These are phyloP conservation scores for Triops cancriformis DNA, from an alignment of 1,140 invertebrate species.

Conservation along the genomic window DNA sequence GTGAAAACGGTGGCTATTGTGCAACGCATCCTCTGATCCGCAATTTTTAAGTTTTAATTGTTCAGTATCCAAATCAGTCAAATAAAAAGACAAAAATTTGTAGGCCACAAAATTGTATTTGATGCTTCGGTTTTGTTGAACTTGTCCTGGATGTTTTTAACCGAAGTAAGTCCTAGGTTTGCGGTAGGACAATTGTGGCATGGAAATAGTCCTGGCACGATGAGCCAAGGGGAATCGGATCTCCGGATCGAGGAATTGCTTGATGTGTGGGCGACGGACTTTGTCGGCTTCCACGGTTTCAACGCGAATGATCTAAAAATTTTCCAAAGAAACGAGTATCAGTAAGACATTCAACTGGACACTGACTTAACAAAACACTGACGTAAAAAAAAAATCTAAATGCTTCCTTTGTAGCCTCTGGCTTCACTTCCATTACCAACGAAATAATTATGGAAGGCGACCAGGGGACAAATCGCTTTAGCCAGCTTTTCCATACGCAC, in stretches of 20 bases:
- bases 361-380: too few relatives aligned
- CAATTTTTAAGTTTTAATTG: constrained; percentile 43
- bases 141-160: constrained; percentile 17
- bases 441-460: constrained; percentile 28
- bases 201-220: constrained; percentile 71
- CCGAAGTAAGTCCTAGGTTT: constrained; percentile 87
- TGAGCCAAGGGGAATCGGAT: constrained; percentile 96
- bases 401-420: constrained; percentile 26
- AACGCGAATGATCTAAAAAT: constrained; percentile 87
- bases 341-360: too few relatives aligned
- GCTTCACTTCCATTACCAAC: constrained; percentile 29
- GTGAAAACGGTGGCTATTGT: constrained; percentile 50
- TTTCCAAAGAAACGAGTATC: constrained; percentile 19
- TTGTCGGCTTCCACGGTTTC: constrained; percentile 77
- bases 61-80: not conserved
- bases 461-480: constrained; percentile 28
- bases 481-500: constrained; percentile 16
- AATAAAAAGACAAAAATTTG: constrained; percentile 14
- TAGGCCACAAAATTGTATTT: constrained; percentile 23
- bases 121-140: constrained; percentile 13
- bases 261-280: constrained; percentile 85
- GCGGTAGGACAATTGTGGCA: constrained; percentile 73
- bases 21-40: constrained; percentile 53
- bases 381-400: too few relatives aligned
- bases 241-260: constrained; percentile 95